Evolutionary conservation across 2,888 invertebrate species (phyloP).

Genomic region (Rugalucina vietnamica): DNA sequence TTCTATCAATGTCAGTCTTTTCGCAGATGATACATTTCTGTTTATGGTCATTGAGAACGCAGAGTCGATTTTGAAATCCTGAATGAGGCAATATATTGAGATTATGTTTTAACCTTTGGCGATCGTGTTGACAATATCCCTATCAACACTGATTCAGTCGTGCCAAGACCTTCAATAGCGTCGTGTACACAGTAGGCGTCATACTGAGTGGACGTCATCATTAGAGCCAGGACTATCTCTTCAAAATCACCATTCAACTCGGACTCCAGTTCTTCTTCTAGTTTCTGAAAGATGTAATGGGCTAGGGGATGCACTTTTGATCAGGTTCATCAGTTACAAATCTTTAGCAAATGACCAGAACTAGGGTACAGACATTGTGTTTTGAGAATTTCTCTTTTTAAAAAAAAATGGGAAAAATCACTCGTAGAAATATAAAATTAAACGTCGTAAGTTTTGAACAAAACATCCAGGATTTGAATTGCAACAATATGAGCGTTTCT

Average conservation of each 20-base stretch:
- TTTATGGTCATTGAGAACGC: no score
- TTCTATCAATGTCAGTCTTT: background rate
- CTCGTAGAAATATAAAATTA: background rate
- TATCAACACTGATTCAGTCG: conserved; percentile 74
- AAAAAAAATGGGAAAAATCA: background rate
- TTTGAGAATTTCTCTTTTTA: background rate
- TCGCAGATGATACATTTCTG: no score
- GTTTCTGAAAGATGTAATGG: conserved; percentile 61
- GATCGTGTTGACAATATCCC: conserved; percentile 71
- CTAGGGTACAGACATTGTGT: background rate
- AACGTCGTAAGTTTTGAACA: no score
- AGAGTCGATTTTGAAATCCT: no score
- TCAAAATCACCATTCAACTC: conserved; percentile 78
- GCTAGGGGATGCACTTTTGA: background rate
- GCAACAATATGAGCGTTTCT: no score
- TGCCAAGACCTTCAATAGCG: conserved; percentile 75
- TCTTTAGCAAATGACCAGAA: background rate
- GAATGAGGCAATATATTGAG: background rate
- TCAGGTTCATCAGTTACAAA: background rate
- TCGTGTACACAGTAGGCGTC: conserved; percentile 76
- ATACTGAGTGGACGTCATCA: conserved; percentile 77
- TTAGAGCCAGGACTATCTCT: conserved; percentile 74
- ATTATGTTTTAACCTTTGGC: conserved; percentile 74
- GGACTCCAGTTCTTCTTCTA: conserved; percentile 71
- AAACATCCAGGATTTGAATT: no score